phyloP scores from a whole-genome alignment of 2,113 vertebrate genomes.

The Tylochromis polylepis region DNA sequence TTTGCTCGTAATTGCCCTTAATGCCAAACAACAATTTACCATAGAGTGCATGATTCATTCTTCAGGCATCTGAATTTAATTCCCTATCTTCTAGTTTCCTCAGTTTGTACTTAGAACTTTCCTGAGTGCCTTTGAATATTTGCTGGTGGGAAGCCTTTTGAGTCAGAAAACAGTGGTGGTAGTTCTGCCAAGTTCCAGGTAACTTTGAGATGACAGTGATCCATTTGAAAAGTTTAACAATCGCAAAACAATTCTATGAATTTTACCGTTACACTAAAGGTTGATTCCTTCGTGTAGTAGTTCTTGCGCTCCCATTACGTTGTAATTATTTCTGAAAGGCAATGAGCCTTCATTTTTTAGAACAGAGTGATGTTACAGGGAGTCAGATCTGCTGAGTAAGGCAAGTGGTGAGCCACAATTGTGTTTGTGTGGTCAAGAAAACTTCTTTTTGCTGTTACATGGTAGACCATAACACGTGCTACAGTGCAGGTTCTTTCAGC shows the following conservation, averaged over 20 bases:
- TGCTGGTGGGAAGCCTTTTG: background rate
- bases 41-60: background rate
- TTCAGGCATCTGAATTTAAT: constrained; percentile 6
- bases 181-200: background rate
- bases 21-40: background rate
- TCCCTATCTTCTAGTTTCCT: background rate
- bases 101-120: background rate
- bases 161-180: background rate
- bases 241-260: background rate
- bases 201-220: background rate
- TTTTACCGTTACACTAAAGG: background rate
- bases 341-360: background rate
- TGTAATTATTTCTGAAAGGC: background rate
- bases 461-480: background rate
- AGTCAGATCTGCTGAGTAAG: background rate
- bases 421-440: background rate
- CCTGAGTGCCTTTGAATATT: background rate
- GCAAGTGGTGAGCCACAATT: background rate
- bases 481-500: background rate
- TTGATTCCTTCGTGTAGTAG: background rate
- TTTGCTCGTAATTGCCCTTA: background rate
- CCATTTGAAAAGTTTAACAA: background rate
- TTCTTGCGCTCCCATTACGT: background rate
- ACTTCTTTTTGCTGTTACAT: background rate
- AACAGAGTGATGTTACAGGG: background rate